Conservation (phyloP, 1,140 invertebrate species). For the Cydia splendana region DNA sequence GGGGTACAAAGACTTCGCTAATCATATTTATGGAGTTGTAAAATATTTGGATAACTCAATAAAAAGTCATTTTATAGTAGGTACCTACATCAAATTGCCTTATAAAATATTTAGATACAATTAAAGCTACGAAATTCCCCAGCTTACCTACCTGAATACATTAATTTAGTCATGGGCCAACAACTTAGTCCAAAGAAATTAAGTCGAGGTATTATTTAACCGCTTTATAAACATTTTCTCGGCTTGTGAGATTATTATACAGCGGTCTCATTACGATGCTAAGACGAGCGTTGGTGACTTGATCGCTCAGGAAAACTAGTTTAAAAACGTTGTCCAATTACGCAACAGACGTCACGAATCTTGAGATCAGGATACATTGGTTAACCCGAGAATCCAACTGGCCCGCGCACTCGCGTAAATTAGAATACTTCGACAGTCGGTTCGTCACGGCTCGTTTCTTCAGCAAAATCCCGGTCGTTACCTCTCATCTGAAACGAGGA, state of each 20-base stretch:
- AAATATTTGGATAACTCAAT: neutral
- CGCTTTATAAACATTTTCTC: neutral
- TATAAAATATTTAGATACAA: neutral
- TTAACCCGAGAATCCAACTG: too few relatives aligned
- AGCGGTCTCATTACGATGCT: neutral
- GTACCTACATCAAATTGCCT: neutral
- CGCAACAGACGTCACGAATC: neutral
- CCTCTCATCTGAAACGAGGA: neutral
- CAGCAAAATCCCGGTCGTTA: neutral
- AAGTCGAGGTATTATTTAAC: neutral
- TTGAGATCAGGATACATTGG: neutral
- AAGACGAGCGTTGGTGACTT: too few relatives aligned
- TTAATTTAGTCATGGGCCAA: neutral
- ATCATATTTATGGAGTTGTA: neutral
- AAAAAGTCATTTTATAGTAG: too few relatives aligned
- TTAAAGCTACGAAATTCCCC: neutral
- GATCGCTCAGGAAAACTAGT: too few relatives aligned
- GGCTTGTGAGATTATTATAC: neutral
- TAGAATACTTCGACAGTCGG: neutral
- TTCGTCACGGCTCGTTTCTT: neutral
- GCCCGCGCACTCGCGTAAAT: too few relatives aligned
- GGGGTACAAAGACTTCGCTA: neutral
- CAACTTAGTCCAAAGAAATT: neutral
- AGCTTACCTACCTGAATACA: neutral
- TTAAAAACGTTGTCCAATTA: neutral